Percentiles rank a stretch among this genome's conserved stretches.
Evolutionary conservation across 2,888 invertebrate species (phyloP).

Genomic region (Adela reaumurella): DNA sequence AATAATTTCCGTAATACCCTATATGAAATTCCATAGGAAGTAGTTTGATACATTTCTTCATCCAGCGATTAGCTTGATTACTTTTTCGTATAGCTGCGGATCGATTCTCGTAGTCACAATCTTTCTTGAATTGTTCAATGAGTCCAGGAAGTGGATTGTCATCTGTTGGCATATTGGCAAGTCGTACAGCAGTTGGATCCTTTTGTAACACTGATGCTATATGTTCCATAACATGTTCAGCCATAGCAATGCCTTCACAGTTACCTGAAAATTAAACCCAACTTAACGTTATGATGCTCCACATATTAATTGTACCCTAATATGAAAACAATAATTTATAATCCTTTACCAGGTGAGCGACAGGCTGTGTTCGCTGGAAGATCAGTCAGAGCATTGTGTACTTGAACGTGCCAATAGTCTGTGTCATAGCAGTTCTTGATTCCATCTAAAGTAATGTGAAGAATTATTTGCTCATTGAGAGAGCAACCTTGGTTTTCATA

Average conservation of each 20-base stretch:
- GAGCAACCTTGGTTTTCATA: too few species aligned
- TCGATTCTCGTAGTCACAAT: conserved; percentile 53
- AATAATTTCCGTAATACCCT: conserved; percentile 49
- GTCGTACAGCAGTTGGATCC: conserved; percentile 57
- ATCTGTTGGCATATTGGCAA: conserved; percentile 48
- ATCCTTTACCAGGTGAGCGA: too few species aligned
- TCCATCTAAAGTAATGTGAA: too few species aligned
- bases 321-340: too few species aligned
- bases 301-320: too few species aligned
- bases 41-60: conserved; percentile 64
- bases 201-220: conserved; percentile 54
- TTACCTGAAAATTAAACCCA: too few species aligned
- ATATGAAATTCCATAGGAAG: conserved; percentile 66
- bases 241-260: conserved; percentile 55
- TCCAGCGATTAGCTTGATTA: conserved; percentile 69
- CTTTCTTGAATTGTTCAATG: conserved; percentile 49
- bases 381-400: too few species aligned
- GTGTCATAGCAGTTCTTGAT: too few species aligned
- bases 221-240: conserved; percentile 68
- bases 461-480: too few species aligned
- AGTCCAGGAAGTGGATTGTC: conserved; percentile 46
- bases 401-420: too few species aligned
- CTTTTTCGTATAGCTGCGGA: conserved; percentile 48
- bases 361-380: too few species aligned
- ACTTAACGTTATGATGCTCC: too few species aligned